Conservation (phyloP, 2,797 vertebrate species). For the Takifugu ocellatus region DNA sequence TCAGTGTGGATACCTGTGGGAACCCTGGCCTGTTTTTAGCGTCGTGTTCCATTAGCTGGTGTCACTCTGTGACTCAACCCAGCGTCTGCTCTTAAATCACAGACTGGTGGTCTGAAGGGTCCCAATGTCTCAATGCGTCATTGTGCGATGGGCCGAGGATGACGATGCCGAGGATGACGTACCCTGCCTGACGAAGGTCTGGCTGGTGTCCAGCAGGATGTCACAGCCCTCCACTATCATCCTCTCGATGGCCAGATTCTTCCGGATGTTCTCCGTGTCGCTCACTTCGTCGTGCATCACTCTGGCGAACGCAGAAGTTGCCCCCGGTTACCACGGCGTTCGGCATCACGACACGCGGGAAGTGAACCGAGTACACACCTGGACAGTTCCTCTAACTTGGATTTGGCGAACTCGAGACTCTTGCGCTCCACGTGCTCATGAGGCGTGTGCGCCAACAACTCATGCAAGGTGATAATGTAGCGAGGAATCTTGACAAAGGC, state of each 20-base stretch:
- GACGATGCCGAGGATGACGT: conserved; percentile 54
- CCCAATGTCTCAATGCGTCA: background rate
- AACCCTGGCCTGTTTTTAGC: too few relatives aligned
- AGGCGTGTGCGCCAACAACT: conserved; percentile 94
- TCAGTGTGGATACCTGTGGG: too few relatives aligned
- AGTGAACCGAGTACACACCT: conserved; percentile 71
- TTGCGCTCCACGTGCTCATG: conserved; percentile 97
- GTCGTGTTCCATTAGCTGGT: conserved; percentile 1
- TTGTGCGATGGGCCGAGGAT: background rate
- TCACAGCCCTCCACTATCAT: conserved; percentile 99
- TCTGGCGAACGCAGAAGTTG: conserved; percentile 63
- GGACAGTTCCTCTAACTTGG: conserved; percentile 95
- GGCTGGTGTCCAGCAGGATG: conserved; percentile 95
- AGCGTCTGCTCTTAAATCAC: conserved; percentile 13
- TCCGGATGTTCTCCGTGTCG: conserved; percentile 97
- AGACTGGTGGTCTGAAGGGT: conserved; percentile 5
- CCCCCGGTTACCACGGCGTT: background rate
- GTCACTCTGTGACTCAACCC: conserved; percentile 14
- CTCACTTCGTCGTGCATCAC: conserved; percentile 99
- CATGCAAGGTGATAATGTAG: conserved; percentile 97
- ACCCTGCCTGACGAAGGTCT: conserved; percentile 98
- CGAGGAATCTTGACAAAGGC: conserved; percentile 85
- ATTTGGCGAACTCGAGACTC: conserved; percentile 97
- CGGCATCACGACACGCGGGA: background rate
- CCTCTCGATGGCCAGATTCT: conserved; percentile 97